Evolutionary conservation across 2,113 vertebrate species (phyloP).

Genomic region (Apteryx mantelli): DNA sequence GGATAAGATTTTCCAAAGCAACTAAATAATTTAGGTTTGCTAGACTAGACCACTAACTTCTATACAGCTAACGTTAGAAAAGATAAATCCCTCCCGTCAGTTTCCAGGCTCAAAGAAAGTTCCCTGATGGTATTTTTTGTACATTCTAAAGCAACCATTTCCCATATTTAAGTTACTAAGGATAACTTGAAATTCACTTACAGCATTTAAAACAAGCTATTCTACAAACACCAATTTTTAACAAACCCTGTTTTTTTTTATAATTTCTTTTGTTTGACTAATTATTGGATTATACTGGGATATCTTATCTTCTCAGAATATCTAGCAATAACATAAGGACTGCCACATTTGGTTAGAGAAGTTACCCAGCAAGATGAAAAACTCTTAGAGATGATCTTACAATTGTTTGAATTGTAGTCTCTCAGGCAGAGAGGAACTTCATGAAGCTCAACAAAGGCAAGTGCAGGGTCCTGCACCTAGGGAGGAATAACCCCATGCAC

Average conservation of each 20-base stretch:
- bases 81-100: not conserved
- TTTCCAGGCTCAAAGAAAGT: not conserved
- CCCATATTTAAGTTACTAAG: not conserved
- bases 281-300: not conserved
- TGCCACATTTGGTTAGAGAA: not conserved
- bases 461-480: too few species aligned
- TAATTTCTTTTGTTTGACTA: not conserved
- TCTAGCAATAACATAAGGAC: not conserved
- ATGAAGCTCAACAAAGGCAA: too few species aligned
- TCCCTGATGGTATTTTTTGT: not conserved
- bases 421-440: not conserved
- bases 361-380: not conserved
- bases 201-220: not conserved
- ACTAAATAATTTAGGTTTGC: not conserved
- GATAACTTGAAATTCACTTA: not conserved
- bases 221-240: not conserved
- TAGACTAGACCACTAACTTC: not conserved
- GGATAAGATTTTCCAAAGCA: not conserved
- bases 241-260: not conserved
- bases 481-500: too few species aligned
- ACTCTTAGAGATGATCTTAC: not conserved
- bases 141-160: not conserved
- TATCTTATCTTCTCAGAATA: not conserved
- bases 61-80: not conserved
- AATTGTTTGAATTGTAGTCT: not conserved